Evolutionary conservation across 1,140 invertebrate genomes (phyloP).

Genomic region (Drosophila kohkoa): DNA sequence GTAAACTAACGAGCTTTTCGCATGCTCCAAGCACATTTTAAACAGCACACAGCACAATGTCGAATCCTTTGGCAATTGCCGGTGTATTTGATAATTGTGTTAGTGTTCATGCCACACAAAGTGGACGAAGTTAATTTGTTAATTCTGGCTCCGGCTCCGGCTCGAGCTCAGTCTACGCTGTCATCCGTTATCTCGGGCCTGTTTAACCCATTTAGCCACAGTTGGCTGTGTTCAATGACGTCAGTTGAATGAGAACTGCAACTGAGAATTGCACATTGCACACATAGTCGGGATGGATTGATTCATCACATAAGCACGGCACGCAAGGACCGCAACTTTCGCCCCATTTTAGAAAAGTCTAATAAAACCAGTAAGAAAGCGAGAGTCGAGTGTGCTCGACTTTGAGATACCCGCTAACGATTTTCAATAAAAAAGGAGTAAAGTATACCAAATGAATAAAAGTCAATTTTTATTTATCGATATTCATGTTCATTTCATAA

Average conservation of each 20-base stretch:
- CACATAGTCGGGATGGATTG: conserved; percentile 9
- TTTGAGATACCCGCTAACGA: too few species aligned
- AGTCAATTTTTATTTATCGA: too few species aligned
- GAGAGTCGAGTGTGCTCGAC: too few species aligned
- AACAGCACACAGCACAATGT: not conserved
- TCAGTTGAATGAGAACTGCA: not conserved
- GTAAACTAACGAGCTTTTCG: conserved; percentile 3
- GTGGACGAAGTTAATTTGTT: conserved; percentile 31
- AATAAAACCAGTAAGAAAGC: too few species aligned
- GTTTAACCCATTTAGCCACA: conserved; percentile 38
- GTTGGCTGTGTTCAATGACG: conserved; percentile 34
- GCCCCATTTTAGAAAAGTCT: not conserved
- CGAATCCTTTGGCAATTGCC: not conserved
- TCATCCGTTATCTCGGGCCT: conserved; percentile 5
- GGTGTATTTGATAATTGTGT: conserved; percentile 9
- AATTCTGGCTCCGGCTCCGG: not conserved
- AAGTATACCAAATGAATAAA: too few species aligned
- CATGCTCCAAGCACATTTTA: not conserved
- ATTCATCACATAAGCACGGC: conserved; percentile 28
- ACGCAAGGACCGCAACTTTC: not conserved
- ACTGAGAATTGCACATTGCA: conserved; percentile 10
- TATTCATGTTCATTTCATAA: too few species aligned
- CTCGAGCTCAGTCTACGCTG: not conserved
- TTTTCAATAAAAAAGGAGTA: conserved; percentile 20
- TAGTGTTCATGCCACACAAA: not conserved